Base-by-base conservation (phyloP, 2,888 invertebrate species). In the Plagodis pulveraria region DNA sequence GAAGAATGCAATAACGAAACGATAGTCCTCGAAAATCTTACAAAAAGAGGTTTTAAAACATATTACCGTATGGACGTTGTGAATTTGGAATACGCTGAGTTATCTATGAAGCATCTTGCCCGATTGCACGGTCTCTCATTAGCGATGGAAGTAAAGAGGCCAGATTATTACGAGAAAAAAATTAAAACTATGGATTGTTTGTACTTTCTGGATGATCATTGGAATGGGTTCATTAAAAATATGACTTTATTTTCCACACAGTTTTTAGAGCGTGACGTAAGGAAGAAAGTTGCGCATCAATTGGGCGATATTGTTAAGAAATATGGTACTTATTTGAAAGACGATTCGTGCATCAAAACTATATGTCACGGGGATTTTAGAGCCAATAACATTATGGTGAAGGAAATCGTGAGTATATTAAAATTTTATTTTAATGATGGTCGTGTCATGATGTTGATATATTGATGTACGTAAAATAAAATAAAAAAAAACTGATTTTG, bases 1-100 rank as follows among this genome's bases (percentile, higher is more conserved):
- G 61, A 74, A 6, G 78, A 78, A 65, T 74, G 71, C 5, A 74
- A 68, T 48, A 53, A 63, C 9, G 72, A 82, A 50, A 71, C 76
- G 2, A 77, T 87, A 4, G 76, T 87, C 48, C 67, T 87, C 38
- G 84, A 85, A 63, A 82, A 87, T 62, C 56, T 86, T 32, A 50
- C 63, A 6, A 77, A 70, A 40, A 71, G 69, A 54, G 83, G 81
- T 2, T 88, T 67, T 7, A 73, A 69, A 62, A 81, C 76, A 0
- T 68, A 68, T 47, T 64, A 71, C 22, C 74, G 80, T 57, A 70
- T 75, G 67, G 74, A 82, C 32, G 67, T 76, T 2, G 68, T 81
- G 41, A 65, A 73, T 0, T 48, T 79, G 9, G 69, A 77, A 51
- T 81, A 80, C 59, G 78, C 79, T 2, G 72, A 79, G 58, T 50